Evolutionary conservation across 2,113 vertebrate genomes (phyloP).

Genomic region (Psephotus haematonotus): DNA sequence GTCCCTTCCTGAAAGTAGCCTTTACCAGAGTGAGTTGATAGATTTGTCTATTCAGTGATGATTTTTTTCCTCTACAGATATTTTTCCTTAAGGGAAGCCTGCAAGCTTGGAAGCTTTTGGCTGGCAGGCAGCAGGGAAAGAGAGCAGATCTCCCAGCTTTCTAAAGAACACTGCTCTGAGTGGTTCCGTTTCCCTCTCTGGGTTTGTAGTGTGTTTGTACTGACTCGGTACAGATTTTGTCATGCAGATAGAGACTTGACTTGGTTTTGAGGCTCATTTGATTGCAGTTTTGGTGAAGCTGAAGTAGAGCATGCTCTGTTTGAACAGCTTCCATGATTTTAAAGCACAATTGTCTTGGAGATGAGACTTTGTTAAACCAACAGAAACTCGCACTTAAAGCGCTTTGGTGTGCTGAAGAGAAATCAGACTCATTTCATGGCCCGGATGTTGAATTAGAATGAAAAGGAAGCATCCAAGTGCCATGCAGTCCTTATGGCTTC

Average conservation of each 20-base stretch:
- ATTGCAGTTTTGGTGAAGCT: neutral
- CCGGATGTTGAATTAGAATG: neutral
- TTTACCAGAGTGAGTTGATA: too few species aligned
- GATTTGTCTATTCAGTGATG: neutral
- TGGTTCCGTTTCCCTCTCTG: neutral
- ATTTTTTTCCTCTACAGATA: neutral
- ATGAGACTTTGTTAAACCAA: slow-evolving; percentile 17
- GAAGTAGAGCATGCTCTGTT: neutral
- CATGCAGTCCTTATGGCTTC: neutral
- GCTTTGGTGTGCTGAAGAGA: neutral
- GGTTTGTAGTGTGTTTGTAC: neutral
- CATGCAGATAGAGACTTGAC: neutral
- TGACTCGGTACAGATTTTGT: neutral
- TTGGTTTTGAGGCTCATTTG: neutral
- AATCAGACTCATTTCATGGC: neutral
- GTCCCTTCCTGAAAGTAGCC: neutral
- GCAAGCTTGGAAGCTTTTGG: neutral
- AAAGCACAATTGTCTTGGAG: slow-evolving; percentile 1
- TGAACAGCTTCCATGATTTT: slow-evolving; percentile 8
- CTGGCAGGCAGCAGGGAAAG: neutral
- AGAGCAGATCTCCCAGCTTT: neutral
- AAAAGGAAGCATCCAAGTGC: neutral
- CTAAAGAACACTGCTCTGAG: neutral
- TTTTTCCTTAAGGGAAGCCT: neutral
- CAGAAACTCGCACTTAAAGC: neutral